phyloP scores from a whole-genome alignment of 2,797 vertebrate species.

The Phalanger gymnotis region DNA sequence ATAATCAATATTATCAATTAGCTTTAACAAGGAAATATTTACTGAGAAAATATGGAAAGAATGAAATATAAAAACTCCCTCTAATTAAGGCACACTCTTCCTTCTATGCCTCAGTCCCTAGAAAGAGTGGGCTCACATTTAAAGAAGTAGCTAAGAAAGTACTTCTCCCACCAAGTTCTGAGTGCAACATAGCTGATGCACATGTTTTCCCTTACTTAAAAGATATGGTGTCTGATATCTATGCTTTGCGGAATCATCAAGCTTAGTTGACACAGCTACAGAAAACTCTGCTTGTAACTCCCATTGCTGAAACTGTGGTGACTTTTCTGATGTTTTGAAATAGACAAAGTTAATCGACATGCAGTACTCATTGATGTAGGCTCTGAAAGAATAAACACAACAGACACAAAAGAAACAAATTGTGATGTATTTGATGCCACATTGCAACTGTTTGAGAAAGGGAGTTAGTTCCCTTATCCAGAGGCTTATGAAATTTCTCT shows the following conservation, averaged over 20 bases:
- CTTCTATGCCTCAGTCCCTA: neutral
- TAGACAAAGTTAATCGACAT: neutral
- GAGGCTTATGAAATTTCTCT: too few species aligned
- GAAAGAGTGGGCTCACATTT: neutral
- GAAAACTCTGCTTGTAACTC: neutral
- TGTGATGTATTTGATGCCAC: neutral
- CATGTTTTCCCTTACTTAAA: neutral
- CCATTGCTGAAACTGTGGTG: neutral
- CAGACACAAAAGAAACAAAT: neutral
- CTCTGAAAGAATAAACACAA: neutral
- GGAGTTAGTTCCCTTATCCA: too few species aligned
- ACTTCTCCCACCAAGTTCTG: neutral
- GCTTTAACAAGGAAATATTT: neutral
- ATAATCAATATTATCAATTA: neutral
- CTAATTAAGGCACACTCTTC: neutral
- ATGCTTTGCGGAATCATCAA: neutral
- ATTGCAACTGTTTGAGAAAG: too few species aligned
- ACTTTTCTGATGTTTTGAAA: neutral
- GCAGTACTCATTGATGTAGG: neutral
- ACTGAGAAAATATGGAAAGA: neutral
- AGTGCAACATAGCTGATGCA: neutral
- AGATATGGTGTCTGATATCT: neutral
- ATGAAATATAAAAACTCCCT: neutral
- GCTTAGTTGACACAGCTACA: neutral
- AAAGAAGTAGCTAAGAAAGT: neutral